These are phyloP conservation scores for Trachemys scripta DNA, from an alignment of 2,113 vertebrate genomes.

Conservation along the genomic window DNA sequence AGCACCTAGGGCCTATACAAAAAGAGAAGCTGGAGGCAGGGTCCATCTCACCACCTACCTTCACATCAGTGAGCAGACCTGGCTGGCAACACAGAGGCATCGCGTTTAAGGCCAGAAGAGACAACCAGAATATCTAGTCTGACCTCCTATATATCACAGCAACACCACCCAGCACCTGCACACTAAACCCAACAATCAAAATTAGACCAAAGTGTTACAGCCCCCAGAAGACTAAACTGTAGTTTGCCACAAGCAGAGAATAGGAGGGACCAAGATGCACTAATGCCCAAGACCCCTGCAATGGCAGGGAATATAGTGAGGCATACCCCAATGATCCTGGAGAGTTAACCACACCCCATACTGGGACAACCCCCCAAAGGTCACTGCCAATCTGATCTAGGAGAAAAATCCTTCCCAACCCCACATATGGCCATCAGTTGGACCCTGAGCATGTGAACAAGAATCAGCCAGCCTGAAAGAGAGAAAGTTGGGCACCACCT, in stretches of 20 bases:
- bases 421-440: background rate
- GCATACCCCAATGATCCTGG: too few species aligned
- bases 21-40: background rate
- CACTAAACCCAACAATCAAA: background rate
- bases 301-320: too few species aligned
- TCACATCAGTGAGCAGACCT: background rate
- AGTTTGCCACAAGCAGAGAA: background rate
- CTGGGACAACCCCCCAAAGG: too few species aligned
- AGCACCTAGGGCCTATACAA: accelerated
- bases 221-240: background rate
- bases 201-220: background rate
- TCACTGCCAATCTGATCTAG: background rate
- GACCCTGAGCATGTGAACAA: background rate
- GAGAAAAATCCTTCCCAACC: background rate
- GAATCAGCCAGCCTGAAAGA: too few species aligned
- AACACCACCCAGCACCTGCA: background rate
- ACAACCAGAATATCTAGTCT: background rate
- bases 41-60: background rate
- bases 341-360: too few species aligned
- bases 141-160: background rate
- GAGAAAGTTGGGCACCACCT: too few species aligned
- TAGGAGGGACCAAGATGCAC: background rate
- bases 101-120: background rate
- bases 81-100: background rate
- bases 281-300: background rate